phyloP scores from a whole-genome alignment of 2,797 vertebrate species.

The Acestrorhynchus altus region DNA sequence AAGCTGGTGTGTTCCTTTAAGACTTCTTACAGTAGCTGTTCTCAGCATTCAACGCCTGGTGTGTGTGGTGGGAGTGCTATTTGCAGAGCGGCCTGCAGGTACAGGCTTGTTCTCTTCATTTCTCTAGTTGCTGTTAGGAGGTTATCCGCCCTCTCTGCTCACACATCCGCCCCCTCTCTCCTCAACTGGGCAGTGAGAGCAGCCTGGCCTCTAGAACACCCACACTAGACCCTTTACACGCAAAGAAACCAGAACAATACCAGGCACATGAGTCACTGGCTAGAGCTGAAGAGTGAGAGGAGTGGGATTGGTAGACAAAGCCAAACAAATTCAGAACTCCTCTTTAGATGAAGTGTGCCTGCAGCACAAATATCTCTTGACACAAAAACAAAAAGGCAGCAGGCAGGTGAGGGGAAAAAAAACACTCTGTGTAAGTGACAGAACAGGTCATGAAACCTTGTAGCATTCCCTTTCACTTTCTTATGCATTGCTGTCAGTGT shows the following conservation, averaged over 20 bases:
- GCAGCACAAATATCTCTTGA: slow-evolving; percentile 9
- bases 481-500: not conserved
- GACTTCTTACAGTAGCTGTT: not conserved
- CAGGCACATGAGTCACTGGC: slow-evolving; percentile 31
- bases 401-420: not conserved
- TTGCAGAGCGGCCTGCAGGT: slow-evolving; percentile 38
- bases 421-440: not conserved
- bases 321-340: slow-evolving; percentile 10
- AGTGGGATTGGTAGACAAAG: slow-evolving; percentile 4
- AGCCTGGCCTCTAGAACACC: slow-evolving; percentile 13
- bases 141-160: slow-evolving; percentile 19
- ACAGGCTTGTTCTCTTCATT: slow-evolving; percentile 19
- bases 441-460: not conserved
- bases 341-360: not conserved
- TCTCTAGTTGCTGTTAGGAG: slow-evolving; percentile 9
- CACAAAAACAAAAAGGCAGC: not conserved
- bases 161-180: slow-evolving; percentile 26
- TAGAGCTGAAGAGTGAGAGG: slow-evolving; percentile 15
- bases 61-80: not conserved
- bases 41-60: slow-evolving; percentile 1
- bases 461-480: not conserved
- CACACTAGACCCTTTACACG: slow-evolving; percentile 23
- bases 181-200: slow-evolving; percentile 27
- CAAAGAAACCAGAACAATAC: slow-evolving; percentile 21
- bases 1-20: not conserved